Base-by-base conservation (phyloP, 2,113 vertebrate species). In the Andinoacara biseriatus region DNA sequence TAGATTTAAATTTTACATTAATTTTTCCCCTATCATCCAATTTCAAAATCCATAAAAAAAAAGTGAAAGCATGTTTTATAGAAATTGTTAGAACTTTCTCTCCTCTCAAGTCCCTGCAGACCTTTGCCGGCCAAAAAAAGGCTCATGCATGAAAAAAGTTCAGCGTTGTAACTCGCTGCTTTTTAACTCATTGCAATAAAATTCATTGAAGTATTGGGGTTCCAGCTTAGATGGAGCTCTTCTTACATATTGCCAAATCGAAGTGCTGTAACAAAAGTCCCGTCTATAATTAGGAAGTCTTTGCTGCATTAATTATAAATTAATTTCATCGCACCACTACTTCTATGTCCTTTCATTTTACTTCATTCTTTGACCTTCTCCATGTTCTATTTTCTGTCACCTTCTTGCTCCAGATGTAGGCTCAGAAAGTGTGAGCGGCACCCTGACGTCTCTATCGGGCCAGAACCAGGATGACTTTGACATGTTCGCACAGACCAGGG, bases 401-500 rank as follows among this genome's bases (percentile, higher is more conserved):
- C 31, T 8, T 82, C 26, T 81, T 33, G 38, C 38, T 86, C 22
- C 91, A 99, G 98, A 98, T 87, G 89, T 99, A 77, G 96, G 96
- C 3, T 90, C 96, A 9, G 96, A 96, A 85, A 97, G 94, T 0
- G 96, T 96, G 82, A 98, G 96, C 10, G 94, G 97, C 20, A 97
- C 97, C 2, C 95, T 97, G 85, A 95, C 97, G 72, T 95, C 97
- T 20, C 95, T 97, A 18, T 94, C 96, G 10, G 93, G 93, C 74
- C 95, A 91, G 78, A 96, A 96, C 81, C 95, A 89, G 1, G 97
- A 99, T 0, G 96, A 98, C 93, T 99, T 99, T 33, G 98, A 99
- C 95, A 97, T 98, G 97, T 99, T 99, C 80, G 96, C 98, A 33
- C 98, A 99, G 92, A 98, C 97, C 13, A 96, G 98, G 94, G 96